Evolutionary conservation across 2,113 vertebrate species (phyloP).

Genomic region (Cebus imitator): DNA sequence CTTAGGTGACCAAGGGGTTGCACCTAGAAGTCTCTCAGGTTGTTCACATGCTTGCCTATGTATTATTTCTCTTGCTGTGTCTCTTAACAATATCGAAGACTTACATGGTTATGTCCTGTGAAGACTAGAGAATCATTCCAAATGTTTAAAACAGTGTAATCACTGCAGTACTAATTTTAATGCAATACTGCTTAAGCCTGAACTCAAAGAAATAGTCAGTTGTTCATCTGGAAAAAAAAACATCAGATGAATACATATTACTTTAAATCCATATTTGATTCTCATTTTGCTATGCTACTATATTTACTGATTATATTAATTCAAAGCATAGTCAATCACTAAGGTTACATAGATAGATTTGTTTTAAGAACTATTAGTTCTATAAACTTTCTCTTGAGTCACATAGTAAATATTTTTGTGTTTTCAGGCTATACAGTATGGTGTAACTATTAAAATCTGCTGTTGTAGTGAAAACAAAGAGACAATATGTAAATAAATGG

Average conservation of each 20-base stretch:
- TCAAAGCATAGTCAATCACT: background rate
- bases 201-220: background rate
- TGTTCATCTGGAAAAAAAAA: background rate
- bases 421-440: background rate
- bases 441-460: background rate
- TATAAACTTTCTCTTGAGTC: background rate
- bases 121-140: background rate
- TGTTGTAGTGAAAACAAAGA: background rate
- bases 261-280: background rate
- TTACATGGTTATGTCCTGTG: background rate
- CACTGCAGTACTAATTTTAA: background rate
- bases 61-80: background rate
- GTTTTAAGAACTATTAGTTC: background rate
- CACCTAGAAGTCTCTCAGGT: background rate
- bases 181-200: background rate
- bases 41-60: accelerated
- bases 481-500: background rate
- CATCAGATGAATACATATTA: background rate
- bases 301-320: background rate
- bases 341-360: background rate
- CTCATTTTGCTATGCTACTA: background rate
- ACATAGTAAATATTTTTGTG: background rate
- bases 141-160: background rate
- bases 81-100: background rate
- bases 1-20: background rate